These are phyloP conservation scores for Sakesphorus luctuosus DNA, from an alignment of 2,113 vertebrate genomes.

Conservation along the genomic window DNA sequence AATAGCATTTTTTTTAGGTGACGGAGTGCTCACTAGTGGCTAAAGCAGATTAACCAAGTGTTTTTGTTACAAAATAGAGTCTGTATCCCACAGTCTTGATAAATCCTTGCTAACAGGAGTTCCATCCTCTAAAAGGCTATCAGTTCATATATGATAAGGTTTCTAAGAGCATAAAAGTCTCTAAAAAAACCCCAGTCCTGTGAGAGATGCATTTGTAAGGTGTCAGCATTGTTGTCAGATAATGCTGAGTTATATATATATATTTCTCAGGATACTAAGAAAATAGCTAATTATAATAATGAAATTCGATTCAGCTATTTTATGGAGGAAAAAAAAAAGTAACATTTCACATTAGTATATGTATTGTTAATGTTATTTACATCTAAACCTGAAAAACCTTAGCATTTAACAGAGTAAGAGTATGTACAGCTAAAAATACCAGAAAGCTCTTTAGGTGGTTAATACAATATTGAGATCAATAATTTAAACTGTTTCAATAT, in stretches of 20 bases:
- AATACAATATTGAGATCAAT: not conserved
- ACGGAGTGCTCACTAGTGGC: not conserved
- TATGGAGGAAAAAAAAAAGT: not conserved
- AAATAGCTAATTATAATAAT: not conserved
- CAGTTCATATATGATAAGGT: constrained; percentile 28
- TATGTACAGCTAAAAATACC: not conserved
- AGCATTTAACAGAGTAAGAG: not conserved
- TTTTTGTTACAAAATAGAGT: not conserved
- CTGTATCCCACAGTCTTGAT: not conserved
- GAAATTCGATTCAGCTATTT: not conserved
- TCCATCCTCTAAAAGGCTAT: not conserved
- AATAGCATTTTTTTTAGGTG: not conserved
- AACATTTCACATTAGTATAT: not conserved
- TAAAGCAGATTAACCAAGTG: constrained; percentile 23
- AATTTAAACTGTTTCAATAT: not conserved
- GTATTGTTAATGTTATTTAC: not conserved
- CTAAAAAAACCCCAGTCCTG: not conserved
- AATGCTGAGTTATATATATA: not conserved
- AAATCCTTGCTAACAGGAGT: constrained; percentile 5
- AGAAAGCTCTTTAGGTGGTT: not conserved
- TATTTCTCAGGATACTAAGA: not conserved
- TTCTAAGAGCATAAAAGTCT: not conserved
- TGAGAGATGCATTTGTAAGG: not conserved
- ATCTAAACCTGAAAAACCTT: not conserved
- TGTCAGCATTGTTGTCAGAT: not conserved